A percentile compares a stretch with the other conserved stretches of the same genome.
Evolutionary conservation across 1,140 invertebrate genomes (phyloP).

Genomic region (Manduca sexta): DNA sequence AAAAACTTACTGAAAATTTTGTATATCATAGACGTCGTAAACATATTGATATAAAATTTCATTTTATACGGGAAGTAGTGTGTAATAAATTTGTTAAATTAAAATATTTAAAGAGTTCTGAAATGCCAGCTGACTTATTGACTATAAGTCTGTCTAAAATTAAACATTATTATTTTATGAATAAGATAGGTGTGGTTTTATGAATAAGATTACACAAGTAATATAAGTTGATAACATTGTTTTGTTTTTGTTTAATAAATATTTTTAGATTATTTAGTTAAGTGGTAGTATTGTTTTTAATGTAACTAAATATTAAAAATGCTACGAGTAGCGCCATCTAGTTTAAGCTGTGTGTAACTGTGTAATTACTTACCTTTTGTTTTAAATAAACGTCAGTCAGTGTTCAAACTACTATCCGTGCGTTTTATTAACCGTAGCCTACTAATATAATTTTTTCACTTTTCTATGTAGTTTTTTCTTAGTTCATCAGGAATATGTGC

Average conservation of each 20-base stretch:
- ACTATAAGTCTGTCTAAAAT: slow-evolving; percentile 3
- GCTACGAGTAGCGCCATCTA: too few relatives aligned
- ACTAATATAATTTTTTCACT: too few relatives aligned
- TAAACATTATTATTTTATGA: slow-evolving; percentile 8
- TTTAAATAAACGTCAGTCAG: too few relatives aligned
- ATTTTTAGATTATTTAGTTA: slow-evolving; percentile 6
- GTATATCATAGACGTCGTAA: slow-evolving; percentile 3
- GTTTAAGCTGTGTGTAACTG: too few relatives aligned
- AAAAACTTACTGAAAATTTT: neutral
- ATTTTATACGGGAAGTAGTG: slow-evolving; percentile 3
- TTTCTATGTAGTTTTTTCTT: too few relatives aligned
- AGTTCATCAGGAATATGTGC: too few relatives aligned
- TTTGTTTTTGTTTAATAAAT: neutral
- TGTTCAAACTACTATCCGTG: too few relatives aligned
- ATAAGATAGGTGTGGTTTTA: slow-evolving; percentile 1
- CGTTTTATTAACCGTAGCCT: too few relatives aligned
- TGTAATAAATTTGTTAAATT: neutral
- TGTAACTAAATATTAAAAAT: neutral
- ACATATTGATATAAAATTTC: slow-evolving; percentile 7
- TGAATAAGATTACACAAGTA: too few relatives aligned
- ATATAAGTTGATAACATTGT: slow-evolving; percentile 1
- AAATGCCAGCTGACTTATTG: slow-evolving; percentile 8
- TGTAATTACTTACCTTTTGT: too few relatives aligned
- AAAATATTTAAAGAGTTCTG: neutral
- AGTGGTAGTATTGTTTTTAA: neutral